Percentiles rank a stretch among this genome's conserved stretches.
Evolutionary conservation across 2,113 vertebrate species (phyloP).

Genomic region (Tetraodon nigroviridis): DNA sequence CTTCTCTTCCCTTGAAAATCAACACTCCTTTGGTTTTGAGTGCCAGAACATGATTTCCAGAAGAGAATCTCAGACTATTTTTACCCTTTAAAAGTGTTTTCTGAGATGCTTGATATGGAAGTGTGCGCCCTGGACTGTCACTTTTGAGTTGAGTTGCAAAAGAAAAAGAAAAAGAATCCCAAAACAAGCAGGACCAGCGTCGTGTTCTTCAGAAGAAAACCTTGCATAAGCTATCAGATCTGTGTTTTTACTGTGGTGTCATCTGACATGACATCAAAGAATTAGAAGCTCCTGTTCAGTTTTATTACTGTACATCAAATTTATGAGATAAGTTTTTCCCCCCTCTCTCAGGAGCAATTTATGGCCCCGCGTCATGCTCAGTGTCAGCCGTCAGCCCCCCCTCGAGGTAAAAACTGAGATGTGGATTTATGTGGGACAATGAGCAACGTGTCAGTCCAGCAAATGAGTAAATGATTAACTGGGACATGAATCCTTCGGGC

Average conservation of each 20-base stretch:
- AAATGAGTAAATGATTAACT: constrained; percentile 1
- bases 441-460: not conserved
- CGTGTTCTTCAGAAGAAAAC: constrained; percentile 16
- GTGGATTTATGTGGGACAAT: not conserved
- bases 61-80: constrained; percentile 33
- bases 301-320: too few species aligned
- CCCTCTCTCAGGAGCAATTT: not conserved
- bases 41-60: constrained; percentile 30
- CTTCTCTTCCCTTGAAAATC: too few species aligned
- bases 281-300: too few species aligned
- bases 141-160: not conserved
- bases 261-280: too few species aligned
- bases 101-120: constrained; percentile 52
- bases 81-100: constrained; percentile 40
- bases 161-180: not conserved
- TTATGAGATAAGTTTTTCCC: not conserved
- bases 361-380: not conserved
- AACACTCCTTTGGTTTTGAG: constrained; percentile 7
- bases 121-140: constrained; percentile 25
- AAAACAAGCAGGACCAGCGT: not conserved
- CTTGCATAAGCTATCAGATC: not conserved
- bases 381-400: not conserved
- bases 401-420: not conserved
- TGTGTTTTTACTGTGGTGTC: constrained; percentile 9
- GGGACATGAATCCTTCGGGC: not conserved